Evolutionary conservation across 2,797 vertebrate species (phyloP).

Genomic region (Microctenopoma stevenorrisi): DNA sequence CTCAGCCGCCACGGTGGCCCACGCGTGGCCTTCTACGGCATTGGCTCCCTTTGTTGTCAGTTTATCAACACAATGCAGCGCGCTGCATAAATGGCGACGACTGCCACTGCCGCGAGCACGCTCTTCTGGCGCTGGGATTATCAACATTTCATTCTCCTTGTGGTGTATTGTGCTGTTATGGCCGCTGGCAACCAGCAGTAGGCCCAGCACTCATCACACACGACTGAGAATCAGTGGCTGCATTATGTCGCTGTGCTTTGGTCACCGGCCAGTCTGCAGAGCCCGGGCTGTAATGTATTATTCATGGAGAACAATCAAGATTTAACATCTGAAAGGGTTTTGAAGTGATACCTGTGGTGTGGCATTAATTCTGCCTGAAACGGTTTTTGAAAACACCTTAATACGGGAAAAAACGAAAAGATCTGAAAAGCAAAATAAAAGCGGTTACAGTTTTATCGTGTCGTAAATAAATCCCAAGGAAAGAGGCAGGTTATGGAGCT

Average conservation of each 20-base stretch:
- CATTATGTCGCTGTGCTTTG: constrained; percentile 67
- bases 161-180: constrained; percentile 48
- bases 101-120: constrained; percentile 35
- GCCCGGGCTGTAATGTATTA: constrained; percentile 70
- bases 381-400: constrained; percentile 39
- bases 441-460: constrained; percentile 37
- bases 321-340: constrained; percentile 76
- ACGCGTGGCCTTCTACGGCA: constrained; percentile 19
- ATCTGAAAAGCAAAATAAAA: constrained; percentile 7
- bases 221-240: constrained; percentile 61
- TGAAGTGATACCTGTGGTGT: constrained; percentile 74
- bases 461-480: constrained; percentile 43
- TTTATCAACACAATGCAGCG: constrained; percentile 66
- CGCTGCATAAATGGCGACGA: constrained; percentile 51
- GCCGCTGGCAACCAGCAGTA: constrained; percentile 59
- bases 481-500: constrained; percentile 57
- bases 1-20: constrained; percentile 10
- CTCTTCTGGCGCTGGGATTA: constrained; percentile 52
- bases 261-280: constrained; percentile 66
- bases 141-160: constrained; percentile 66
- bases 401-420: constrained; percentile 10
- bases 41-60: constrained; percentile 46
- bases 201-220: constrained; percentile 58
- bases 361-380: constrained; percentile 46
- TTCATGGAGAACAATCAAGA: constrained; percentile 76